Evolutionary conservation across 2,113 vertebrate genomes (phyloP), one percentile per base, ranked within the genome.

Genomic region (Thunnus maccoyii): DNA sequence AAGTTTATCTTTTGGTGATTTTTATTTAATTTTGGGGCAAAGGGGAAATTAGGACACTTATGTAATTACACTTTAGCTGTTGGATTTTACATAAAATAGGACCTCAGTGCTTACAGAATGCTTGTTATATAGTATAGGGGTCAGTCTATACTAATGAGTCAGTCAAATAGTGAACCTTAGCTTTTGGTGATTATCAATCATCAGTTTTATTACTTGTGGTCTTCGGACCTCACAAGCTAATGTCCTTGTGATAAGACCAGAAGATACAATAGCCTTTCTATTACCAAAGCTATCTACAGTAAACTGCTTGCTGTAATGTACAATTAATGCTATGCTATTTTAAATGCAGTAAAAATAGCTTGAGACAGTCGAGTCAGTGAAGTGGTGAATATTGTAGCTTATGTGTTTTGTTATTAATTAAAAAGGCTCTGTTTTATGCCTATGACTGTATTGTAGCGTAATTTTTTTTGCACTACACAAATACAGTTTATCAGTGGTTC

Each of bases 191-290:
- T 91, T 78, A 91, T 85, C 80, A 76, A 74, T 84, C 63, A 89
- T 84, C 72, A 78, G 52, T 81, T 88, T 92, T 90, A 91, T 88
- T 77, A 78, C 86, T 73, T 66, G 27, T 75, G 83, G 69, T 89
- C 88, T 90, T 93, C 54, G 83, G 79, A 92, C 86, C 44, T 84
- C 78, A 52, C 67, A 16, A 22, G 69, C 32, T 66, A 51, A 16
- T 48, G 78, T 76, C 76, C 74, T 84, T 61, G 51, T 73, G 78
- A 89, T 89, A 91, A 88, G 86, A 61, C 10, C 22, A 47, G 6
- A 4, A 72, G 69, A 72, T 74, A 72, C 44, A 87, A 74, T 36
- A 44, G 18, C n/a, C 36, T 54, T 32, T 78, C 57, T 87, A 71
- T 47, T 52, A 64, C 18, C 0, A 0, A 54, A 46, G 9, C 6